phyloP scores from a whole-genome alignment of 2,113 vertebrate species.

The Callipepla squamata region DNA sequence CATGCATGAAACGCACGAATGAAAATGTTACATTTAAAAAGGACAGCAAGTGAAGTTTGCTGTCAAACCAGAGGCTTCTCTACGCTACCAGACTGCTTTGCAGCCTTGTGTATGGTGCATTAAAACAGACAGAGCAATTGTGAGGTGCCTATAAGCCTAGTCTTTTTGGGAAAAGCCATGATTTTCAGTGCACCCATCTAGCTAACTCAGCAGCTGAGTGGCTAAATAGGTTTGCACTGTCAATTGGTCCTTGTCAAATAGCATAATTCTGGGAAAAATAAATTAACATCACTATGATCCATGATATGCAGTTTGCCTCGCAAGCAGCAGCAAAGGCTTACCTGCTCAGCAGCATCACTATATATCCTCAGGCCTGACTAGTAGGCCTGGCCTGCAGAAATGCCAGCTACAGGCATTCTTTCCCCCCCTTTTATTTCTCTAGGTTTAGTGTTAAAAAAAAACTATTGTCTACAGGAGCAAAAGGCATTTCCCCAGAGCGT shows the following conservation, averaged over 20 bases:
- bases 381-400: conserved; percentile 23
- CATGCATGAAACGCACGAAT: background rate
- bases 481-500: conserved; percentile 30
- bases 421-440: background rate
- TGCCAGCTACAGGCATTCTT: background rate
- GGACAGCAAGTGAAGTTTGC: conserved; percentile 62
- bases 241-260: background rate
- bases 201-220: background rate
- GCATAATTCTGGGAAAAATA: conserved; percentile 48
- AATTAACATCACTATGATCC: conserved; percentile 42
- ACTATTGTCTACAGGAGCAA: conserved; percentile 34
- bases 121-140: background rate
- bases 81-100: background rate
- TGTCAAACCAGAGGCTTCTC: conserved; percentile 39
- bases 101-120: background rate
- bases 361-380: conserved; percentile 49
- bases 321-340: conserved; percentile 33
- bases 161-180: background rate
- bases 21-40: conserved; percentile 56
- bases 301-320: background rate
- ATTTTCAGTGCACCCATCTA: background rate
- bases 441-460: background rate
- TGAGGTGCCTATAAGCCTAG: background rate
- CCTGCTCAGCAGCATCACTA: conserved; percentile 3
- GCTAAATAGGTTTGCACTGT: conserved; percentile 41